phyloP scores from a whole-genome alignment of 2,797 vertebrate species.

The Micrastur ruficollis region DNA sequence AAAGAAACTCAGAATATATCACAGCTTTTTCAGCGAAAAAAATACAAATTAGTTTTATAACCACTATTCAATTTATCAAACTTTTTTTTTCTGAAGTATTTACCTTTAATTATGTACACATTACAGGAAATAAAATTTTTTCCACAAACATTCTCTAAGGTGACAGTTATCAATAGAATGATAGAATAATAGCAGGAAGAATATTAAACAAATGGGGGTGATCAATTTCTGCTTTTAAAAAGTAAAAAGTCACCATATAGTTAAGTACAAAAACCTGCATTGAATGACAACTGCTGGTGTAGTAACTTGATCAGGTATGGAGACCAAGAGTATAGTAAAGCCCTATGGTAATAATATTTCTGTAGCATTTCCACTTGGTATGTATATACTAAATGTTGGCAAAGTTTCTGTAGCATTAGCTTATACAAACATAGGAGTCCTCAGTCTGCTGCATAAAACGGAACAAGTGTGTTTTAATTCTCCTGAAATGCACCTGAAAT shows the following conservation, averaged over 20 bases:
- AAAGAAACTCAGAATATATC: slow-evolving; percentile 72
- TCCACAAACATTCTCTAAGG: slow-evolving; percentile 75
- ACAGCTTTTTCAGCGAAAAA: slow-evolving; percentile 72
- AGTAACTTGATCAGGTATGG: slow-evolving; percentile 77
- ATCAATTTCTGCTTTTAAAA: slow-evolving; percentile 75
- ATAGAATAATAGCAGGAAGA: slow-evolving; percentile 70
- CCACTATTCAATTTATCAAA: slow-evolving; percentile 76
- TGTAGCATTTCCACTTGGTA: slow-evolving; percentile 69
- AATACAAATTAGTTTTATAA: slow-evolving; percentile 75
- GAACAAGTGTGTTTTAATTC: slow-evolving; percentile 54
- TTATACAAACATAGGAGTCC: slow-evolving; percentile 72
- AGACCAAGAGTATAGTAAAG: slow-evolving; percentile 80
- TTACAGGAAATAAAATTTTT: slow-evolving; percentile 74
- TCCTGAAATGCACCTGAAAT: slow-evolving; percentile 70
- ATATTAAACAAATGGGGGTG: slow-evolving; percentile 71
- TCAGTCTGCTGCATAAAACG: slow-evolving; percentile 72
- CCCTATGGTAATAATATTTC: slow-evolving; percentile 74
- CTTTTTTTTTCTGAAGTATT: slow-evolving; percentile 70
- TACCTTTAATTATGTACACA: slow-evolving; percentile 76
- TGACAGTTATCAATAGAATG: slow-evolving; percentile 71
- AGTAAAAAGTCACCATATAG: slow-evolving; percentile 79
- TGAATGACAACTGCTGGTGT: slow-evolving; percentile 83
- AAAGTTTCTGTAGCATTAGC: slow-evolving; percentile 72
- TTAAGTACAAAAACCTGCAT: slow-evolving; percentile 83
- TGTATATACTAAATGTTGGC: slow-evolving; percentile 67